Conservation (phyloP, 2,797 vertebrate species). For the Centropyge bicolor region DNA sequence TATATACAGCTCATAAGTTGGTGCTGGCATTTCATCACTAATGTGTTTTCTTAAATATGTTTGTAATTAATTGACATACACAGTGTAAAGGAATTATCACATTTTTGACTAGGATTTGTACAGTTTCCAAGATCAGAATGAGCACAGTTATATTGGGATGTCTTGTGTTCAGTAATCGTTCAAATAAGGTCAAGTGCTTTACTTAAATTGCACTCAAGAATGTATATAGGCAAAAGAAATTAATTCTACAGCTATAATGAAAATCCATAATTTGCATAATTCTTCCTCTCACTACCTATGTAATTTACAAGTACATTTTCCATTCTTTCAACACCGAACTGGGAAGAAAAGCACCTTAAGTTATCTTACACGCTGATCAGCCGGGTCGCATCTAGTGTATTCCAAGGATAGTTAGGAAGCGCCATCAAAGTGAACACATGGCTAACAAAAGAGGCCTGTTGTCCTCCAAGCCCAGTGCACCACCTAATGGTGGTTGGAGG, state of each 20-base stretch:
- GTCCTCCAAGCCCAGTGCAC: slow-evolving; percentile 73
- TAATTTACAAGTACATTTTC: slow-evolving; percentile 35
- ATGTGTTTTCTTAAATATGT: slow-evolving; percentile 34
- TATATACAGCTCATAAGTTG: neutral
- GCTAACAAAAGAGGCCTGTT: slow-evolving; percentile 81
- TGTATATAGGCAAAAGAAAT: slow-evolving; percentile 47
- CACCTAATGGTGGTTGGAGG: slow-evolving; percentile 74
- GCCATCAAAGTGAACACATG: slow-evolving; percentile 81
- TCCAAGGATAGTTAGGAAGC: slow-evolving; percentile 76
- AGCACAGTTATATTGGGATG: slow-evolving; percentile 16
- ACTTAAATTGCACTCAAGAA: slow-evolving; percentile 33
- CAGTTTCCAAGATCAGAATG: slow-evolving; percentile 37
- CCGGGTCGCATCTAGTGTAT: slow-evolving; percentile 76
- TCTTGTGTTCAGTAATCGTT: slow-evolving; percentile 17
- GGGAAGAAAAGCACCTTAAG: slow-evolving; percentile 45
- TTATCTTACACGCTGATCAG: slow-evolving; percentile 65
- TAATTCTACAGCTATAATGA: slow-evolving; percentile 12
- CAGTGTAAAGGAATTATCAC: slow-evolving; percentile 33
- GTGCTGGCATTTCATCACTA: slow-evolving; percentile 32
- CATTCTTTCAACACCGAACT: slow-evolving; percentile 10
- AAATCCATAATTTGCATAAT: slow-evolving; percentile 52
- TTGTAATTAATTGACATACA: slow-evolving; percentile 37
- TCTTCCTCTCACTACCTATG: slow-evolving; percentile 3
- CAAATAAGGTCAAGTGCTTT: slow-evolving; percentile 29
- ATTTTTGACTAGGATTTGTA: slow-evolving; percentile 13